Base-by-base conservation (phyloP, 30 jellyfish, hydroid and myxozoan species). In the Cassiopea andromeda region DNA sequence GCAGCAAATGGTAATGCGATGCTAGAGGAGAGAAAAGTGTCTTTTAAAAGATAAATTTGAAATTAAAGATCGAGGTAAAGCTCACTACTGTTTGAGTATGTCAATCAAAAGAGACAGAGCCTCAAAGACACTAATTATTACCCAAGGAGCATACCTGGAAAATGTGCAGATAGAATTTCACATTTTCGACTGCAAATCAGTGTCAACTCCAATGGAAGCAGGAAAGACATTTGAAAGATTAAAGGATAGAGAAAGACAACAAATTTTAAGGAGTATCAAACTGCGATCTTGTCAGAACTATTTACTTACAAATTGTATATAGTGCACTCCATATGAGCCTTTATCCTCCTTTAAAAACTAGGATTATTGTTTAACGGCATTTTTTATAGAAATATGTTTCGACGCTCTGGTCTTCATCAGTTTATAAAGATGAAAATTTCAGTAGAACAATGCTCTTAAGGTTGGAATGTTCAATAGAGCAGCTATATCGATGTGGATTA, bases 191-290 rank as follows among this genome's bases (percentile, higher is more conserved):
- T 85, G 89, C 58, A 71, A 73, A 77, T 43, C 87, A 10, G 89
- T 85, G 4, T 47, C 93, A 54, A 85, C 93, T 8, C 93, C 93
- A 2, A 9, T 85, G 60, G 93, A 85, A 48, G 67, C 87, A 1
- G 78, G 87, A 12, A 48, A 13, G 48, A 71, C 46, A 46, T 54
- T 73, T 54, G 47, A 17, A 77, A 44, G 17, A 54, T 38, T 47
- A 13, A 19, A 2, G 85, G 48, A 2, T 7, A 58, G 8, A 14
- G 14, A 14, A 14, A 58, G 14, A 7, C 14, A 6, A 6, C 14
- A 6, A 14, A 58, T 58, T 6, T 7, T 0, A 7, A 58, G 68
- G 2, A 5, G 44, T 83, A 83, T 69, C 84, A 83, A 83, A 46
- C 38, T 2, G 71, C 78, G 6, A 81, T 81, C 7, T 27, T 27